Base-by-base conservation (phyloP, 2,888 invertebrate genomes). In the Endotricha flammealis region DNA sequence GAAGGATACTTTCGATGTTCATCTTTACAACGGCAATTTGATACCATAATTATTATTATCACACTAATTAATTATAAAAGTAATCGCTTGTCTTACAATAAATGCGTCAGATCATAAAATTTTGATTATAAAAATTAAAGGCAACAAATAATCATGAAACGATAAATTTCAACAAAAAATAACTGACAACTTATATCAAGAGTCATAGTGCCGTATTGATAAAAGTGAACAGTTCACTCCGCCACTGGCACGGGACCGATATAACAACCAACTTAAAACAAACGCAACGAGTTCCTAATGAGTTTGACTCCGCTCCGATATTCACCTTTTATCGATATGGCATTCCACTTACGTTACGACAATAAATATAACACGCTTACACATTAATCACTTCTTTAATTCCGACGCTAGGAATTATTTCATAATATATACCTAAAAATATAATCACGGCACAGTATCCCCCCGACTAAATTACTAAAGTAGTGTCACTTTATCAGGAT, bases 1-100 rank as follows among this genome's bases (percentile, higher is more conserved):
- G 87, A 87, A 87, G 87, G 87, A 87, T 86, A 87, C 86, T 87
- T 87, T 87, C 87, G 87, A 87, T 87, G 87, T 87, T 85, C 70
- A 71, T 78, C 77, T 79, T 81, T 73, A 81, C 75, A 81, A 79
- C 81, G 86, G 85, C 83, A 80, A 80, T 85, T 82, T 80, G 66
- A 83, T 85, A 82, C 83, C 83, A 81, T 83, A 72, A 74, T 77
- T 69, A 77, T 75, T 73, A 78, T 81, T 85, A 86, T 86, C 86
- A 86, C 86, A 86, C 86, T 85, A 85, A 85, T 81, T 83, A 86
- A 81, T 80, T 80, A 83, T 80, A 85, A 85, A 86, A 85, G 76
- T 83, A 86, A 86, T 81, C 77, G 75, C 78, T 86, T 85, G 83
- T 86, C 86, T 85, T 85, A 86, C 86, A 86, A 86, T 86, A 86